Evolutionary conservation across 1,140 invertebrate genomes (phyloP), one percentile per base, ranked within the genome.

Genomic region (Papilio polyxenes): DNA sequence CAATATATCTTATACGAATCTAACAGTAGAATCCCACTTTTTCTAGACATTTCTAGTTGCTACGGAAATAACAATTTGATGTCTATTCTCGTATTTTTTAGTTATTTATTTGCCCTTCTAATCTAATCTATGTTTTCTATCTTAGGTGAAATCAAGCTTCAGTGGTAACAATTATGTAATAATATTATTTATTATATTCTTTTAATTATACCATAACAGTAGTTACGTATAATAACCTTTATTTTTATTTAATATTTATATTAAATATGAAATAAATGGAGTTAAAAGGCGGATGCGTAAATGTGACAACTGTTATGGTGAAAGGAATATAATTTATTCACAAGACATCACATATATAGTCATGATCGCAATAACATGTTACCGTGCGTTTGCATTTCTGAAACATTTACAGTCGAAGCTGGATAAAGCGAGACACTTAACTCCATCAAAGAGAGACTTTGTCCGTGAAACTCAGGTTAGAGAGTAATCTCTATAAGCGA

Each of bases 161-260:
- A 72, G 65, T 72, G 65, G 65, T 37, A 31, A 72, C 65, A 72
- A 72, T 37, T 40, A 9, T 59, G 1, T 44, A 20, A 9, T 53
- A 15, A 53, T 5, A 53, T 15, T 17, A 53, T 59, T 59, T 23
- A 65, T 65, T 65, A 62, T 62, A 65, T 31, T 65, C 10, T 65
- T 65, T 31, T 65, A 1, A 65, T 65, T 65, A 13, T 31, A 65
- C 3, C 23, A 31, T 65, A 65, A 65, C 31, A 65, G 9, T 9
- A 11, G 5, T 72, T 72, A 11, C 8, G 4, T 72, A 7, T 65
- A 17, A 40, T 17, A 37, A 72, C 31, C 65, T 72, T 72, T 72
- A 72, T 72, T 72, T 72, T 37, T 17, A 72, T 72, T 72, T 72
- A 37, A 72, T 72, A 15, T 72, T 4, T 15, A 72, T 37, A 40